Base-by-base conservation (phyloP, 2,797 vertebrate species). In the Aselliscus stoliczkanus region DNA sequence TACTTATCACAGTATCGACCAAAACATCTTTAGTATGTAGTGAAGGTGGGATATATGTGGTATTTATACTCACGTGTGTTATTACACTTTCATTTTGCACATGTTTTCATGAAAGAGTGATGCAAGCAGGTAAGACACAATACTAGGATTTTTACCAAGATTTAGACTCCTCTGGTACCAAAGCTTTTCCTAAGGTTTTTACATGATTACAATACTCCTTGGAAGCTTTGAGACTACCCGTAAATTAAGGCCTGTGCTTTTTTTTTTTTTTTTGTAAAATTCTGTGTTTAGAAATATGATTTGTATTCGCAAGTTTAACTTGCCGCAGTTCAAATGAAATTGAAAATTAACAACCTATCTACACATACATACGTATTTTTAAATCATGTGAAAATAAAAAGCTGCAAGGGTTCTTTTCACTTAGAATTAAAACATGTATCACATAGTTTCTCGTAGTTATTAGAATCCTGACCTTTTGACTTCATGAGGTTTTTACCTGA, bases 391-490 rank as follows among this genome's bases (percentile, higher is more conserved):
- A 62, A 50, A 31, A 52, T 20, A 44, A 31, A 75, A 64, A 76
- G 3, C 25, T 69, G 21, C 20, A 56, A 69, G 10, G 39, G 39
- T 72, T 93, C 62, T 95, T 87, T 93, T 80, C 47, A 65, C 31
- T 65, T 25, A 39, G 1, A 34, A 54, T 79, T 73, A 20, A 8
- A 58, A 14, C 13, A 34, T 47, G 14, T 13, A 25, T 42, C 52
- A 23, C 1, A 9, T 3, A 56, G 11, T 67, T 2, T 52, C 9
- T 52, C 17, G 12, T 4, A 87, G 69, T 13, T 90, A 87, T 72
- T 50, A 80, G 67, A 87, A 86, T 88, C 23, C 14, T 81, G 31
- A 94, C 72, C 31, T 93, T 96, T 95, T 70, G 58, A 81, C 50
- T 89, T 93, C 23, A 13, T 56, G 39, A 83, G 44, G 31, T 95